phyloP scores from a whole-genome alignment of 2,888 invertebrate species.

The Agrochola lota region DNA sequence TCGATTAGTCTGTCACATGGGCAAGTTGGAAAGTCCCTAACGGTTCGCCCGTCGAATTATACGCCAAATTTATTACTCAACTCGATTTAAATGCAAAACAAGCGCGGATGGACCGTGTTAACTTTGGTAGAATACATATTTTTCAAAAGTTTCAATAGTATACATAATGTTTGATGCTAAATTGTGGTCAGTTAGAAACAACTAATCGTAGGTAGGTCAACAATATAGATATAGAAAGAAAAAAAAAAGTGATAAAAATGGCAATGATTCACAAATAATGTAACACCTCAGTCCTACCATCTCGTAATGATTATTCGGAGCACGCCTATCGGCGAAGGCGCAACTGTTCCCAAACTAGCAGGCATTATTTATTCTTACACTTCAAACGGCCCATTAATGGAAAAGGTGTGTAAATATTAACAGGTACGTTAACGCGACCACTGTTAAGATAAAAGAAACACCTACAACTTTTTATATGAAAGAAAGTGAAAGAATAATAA shows the following conservation, averaged over 20 bases:
- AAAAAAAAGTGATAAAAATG: no score
- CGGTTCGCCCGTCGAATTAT: conserved; percentile 61
- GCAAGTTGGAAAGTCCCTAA: conserved; percentile 65
- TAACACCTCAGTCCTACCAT: neutral
- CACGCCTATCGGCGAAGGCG: conserved; percentile 23
- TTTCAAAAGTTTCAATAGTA: conserved; percentile 18
- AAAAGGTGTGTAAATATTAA: conserved; percentile 68
- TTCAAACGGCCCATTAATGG: conserved; percentile 69
- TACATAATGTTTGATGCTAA: neutral
- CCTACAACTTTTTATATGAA: conserved; percentile 10
- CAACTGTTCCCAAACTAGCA: conserved; percentile 36
- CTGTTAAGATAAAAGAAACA: conserved; percentile 19
- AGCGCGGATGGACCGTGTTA: conserved; percentile 44
- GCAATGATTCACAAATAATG: neutral
- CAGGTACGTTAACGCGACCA: conserved; percentile 24
- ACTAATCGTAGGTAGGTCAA: neutral
- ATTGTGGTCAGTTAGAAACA: neutral
- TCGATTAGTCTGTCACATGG: conserved; percentile 67
- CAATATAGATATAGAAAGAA: neutral
- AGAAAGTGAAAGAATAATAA: conserved; percentile 30
- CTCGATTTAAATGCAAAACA: conserved; percentile 73
- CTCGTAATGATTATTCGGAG: conserved; percentile 21
- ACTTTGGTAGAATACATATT: conserved; percentile 32
- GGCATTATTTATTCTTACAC: conserved; percentile 74
- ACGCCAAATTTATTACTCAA: conserved; percentile 70